Conservation (phyloP, 2,888 invertebrate species). For the Aphodius sticticus region DNA sequence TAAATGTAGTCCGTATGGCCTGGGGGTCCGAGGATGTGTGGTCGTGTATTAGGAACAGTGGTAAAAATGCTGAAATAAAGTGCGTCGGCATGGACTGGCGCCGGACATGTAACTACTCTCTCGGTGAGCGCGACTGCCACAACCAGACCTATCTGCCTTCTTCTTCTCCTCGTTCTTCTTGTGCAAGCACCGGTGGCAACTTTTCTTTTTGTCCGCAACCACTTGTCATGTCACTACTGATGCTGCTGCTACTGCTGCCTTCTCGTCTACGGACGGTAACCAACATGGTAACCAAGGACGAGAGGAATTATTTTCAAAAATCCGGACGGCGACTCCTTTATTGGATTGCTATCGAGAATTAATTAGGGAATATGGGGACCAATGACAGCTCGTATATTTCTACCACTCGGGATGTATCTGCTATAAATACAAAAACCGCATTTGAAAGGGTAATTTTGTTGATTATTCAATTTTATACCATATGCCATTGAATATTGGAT, state of each 20-base stretch:
- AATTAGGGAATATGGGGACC: background rate
- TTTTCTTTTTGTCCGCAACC: slow-evolving; percentile 55
- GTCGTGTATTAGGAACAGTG: slow-evolving; percentile 33
- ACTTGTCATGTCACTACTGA: slow-evolving; percentile 52
- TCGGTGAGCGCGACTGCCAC: background rate
- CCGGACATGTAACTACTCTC: slow-evolving; percentile 45
- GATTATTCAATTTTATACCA: background rate
- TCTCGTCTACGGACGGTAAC: background rate
- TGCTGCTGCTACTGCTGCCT: slow-evolving; percentile 11
- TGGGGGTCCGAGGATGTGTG: slow-evolving; percentile 21
- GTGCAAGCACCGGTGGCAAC: slow-evolving; percentile 45
- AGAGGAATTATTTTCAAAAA: slow-evolving; percentile 49
- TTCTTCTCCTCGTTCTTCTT: background rate
- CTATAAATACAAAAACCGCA: background rate
- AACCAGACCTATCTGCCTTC: slow-evolving; percentile 14
- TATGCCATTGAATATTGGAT: background rate
- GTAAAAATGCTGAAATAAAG: slow-evolving; percentile 38
- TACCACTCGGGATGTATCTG: background rate
- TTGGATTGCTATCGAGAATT: slow-evolving; percentile 16
- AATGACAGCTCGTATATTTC: background rate
- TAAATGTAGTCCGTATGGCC: background rate
- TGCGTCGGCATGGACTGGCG: slow-evolving; percentile 53
- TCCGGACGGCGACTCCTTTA: slow-evolving; percentile 14
- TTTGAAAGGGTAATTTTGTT: background rate
- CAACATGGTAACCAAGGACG: background rate